A percentile compares a stretch with the other conserved stretches of the same genome.
phyloP scores from a whole-genome alignment of 1,140 invertebrate genomes.

The Procambarus clarkii region DNA sequence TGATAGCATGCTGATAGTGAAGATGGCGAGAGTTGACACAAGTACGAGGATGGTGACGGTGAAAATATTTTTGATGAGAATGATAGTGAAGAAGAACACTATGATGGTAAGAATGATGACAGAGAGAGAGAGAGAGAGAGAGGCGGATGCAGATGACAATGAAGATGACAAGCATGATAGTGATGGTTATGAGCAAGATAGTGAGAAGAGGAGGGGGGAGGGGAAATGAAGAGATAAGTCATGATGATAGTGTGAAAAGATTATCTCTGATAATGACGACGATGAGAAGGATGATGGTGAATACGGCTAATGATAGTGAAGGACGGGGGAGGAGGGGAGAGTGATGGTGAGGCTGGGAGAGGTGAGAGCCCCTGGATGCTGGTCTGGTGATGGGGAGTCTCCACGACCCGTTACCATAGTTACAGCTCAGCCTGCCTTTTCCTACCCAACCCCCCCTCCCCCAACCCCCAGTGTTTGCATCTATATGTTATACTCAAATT shows the following conservation, averaged over 20 bases:
- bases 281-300: too few species aligned
- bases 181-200: not conserved
- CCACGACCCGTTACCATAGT: too few species aligned
- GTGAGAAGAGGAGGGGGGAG: not conserved
- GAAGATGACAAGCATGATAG: not conserved
- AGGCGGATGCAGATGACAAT: not conserved
- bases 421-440: not conserved
- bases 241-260: not conserved
- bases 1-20: too few species aligned
- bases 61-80: not conserved
- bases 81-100: slow-evolving; percentile 5
- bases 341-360: too few species aligned
- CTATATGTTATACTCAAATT: too few species aligned
- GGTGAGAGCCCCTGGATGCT: too few species aligned
- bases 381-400: too few species aligned
- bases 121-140: not conserved
- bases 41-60: too few species aligned
- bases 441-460: not conserved
- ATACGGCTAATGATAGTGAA: too few species aligned
- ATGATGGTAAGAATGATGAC: slow-evolving; percentile 1
- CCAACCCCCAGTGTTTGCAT: not conserved
- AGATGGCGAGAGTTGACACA: too few species aligned
- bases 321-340: too few species aligned
- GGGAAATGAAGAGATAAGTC: not conserved
- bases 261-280: not conserved